phyloP scores from a whole-genome alignment of 2,888 invertebrate species.

The Asteroscopus sphinx region DNA sequence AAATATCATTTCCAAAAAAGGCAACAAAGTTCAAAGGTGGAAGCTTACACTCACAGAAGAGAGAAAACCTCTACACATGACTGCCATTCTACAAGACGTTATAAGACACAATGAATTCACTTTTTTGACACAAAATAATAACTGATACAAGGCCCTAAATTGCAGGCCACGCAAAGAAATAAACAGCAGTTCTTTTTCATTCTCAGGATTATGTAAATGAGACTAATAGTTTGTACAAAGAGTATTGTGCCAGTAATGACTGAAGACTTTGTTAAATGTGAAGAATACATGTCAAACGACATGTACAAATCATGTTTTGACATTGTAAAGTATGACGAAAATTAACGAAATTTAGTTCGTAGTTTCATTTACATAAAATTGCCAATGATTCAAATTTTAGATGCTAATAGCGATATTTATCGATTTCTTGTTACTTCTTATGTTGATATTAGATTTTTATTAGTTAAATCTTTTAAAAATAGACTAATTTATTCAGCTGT shows the following conservation, averaged over 20 bases:
- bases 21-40: too few relatives aligned
- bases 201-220: conserved; percentile 38
- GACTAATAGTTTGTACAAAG: conserved; percentile 30
- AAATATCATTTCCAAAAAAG: too few relatives aligned
- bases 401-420: neutral
- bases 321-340: conserved; percentile 19
- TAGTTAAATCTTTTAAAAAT: too few relatives aligned
- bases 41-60: too few relatives aligned
- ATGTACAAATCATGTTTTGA: conserved; percentile 42
- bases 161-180: neutral
- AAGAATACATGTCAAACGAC: conserved; percentile 28
- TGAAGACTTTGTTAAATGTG: conserved; percentile 12
- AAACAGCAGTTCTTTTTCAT: conserved; percentile 16
- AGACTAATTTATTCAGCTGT: too few relatives aligned
- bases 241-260: conserved; percentile 30
- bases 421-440: too few relatives aligned
- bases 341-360: neutral
- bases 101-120: too few relatives aligned
- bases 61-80: too few relatives aligned
- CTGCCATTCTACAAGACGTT: too few relatives aligned
- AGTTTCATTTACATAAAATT: conserved; percentile 6
- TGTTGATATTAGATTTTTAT: too few relatives aligned
- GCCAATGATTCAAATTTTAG: neutral
- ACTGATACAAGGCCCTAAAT: conserved; percentile 9
- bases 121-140: neutral